These are phyloP conservation scores for Rhopalosiphum nymphaeae DNA, from an alignment of 2,888 invertebrate genomes.

Conservation along the genomic window DNA sequence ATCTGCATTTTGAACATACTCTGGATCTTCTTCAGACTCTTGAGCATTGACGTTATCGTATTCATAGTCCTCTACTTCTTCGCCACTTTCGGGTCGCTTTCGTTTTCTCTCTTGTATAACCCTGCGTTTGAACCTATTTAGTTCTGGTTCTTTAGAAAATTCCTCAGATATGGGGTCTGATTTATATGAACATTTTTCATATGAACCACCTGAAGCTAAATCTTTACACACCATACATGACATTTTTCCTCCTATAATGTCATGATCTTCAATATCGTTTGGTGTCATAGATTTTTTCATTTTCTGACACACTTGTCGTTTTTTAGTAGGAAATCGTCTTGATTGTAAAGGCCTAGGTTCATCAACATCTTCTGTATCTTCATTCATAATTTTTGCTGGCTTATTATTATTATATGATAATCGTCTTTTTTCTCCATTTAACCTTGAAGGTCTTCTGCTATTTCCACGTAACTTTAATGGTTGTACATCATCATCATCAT, in stretches of 20 bases:
- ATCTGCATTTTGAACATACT: conserved; percentile 41
- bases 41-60: conserved; percentile 30
- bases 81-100: conserved; percentile 35
- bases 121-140: conserved; percentile 23
- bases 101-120: background rate
- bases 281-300: conserved; percentile 56
- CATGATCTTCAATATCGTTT: conserved; percentile 56
- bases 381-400: background rate
- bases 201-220: conserved; percentile 81
- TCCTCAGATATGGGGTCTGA: conserved; percentile 80
- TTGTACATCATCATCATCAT: background rate
- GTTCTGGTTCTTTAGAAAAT: conserved; percentile 67
- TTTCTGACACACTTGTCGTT: conserved; percentile 56
- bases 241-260: conserved; percentile 63
- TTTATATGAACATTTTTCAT: conserved; percentile 85
- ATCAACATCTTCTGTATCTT: conserved; percentile 25
- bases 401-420: background rate
- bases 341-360: conserved; percentile 54
- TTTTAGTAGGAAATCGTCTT: conserved; percentile 40
- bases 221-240: conserved; percentile 81
- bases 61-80: conserved; percentile 47
- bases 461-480: background rate
- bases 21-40: conserved; percentile 58
- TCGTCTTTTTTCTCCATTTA: background rate
- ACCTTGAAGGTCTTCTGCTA: background rate